Conservation (phyloP, 2,888 invertebrate species). For the Acronicta psi region DNA sequence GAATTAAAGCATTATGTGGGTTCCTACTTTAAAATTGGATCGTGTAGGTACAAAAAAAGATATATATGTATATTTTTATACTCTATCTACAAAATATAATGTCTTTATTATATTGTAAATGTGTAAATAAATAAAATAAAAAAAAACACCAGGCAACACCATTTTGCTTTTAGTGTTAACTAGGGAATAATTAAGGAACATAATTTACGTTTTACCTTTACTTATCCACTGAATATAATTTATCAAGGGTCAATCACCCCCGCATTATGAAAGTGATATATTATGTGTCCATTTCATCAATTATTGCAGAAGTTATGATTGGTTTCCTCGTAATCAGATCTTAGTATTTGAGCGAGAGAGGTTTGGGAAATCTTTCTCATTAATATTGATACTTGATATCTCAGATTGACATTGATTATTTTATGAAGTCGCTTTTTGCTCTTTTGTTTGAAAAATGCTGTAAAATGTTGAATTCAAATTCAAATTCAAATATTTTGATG, state of each 20-base stretch:
- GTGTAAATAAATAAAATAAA: no score
- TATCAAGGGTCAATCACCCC: conserved; percentile 11
- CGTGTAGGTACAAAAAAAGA: no score
- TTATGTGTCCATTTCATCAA: conserved; percentile 45
- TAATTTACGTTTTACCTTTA: neutral
- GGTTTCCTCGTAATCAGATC: conserved; percentile 62
- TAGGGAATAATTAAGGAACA: conserved; percentile 1
- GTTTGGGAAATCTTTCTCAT: conserved; percentile 6
- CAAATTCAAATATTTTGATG: no score
- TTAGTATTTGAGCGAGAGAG: conserved; percentile 43
- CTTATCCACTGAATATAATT: neutral
- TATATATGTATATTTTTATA: no score
- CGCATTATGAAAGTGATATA: conserved; percentile 2
- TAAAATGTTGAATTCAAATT: no score
- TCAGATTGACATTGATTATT: conserved; percentile 7
- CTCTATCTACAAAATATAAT: no score
- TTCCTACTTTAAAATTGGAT: no score
- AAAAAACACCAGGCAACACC: no score
- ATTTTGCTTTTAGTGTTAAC: no score
- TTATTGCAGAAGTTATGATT: conserved; percentile 70
- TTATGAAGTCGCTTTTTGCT: neutral
- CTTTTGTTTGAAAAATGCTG: no score
- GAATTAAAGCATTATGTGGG: no score
- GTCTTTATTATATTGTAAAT: no score
- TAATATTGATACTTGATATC: conserved; percentile 8